These are phyloP conservation scores for Yponomeuta plumbellus DNA, from an alignment of 2,888 invertebrate species.

Conservation along the genomic window DNA sequence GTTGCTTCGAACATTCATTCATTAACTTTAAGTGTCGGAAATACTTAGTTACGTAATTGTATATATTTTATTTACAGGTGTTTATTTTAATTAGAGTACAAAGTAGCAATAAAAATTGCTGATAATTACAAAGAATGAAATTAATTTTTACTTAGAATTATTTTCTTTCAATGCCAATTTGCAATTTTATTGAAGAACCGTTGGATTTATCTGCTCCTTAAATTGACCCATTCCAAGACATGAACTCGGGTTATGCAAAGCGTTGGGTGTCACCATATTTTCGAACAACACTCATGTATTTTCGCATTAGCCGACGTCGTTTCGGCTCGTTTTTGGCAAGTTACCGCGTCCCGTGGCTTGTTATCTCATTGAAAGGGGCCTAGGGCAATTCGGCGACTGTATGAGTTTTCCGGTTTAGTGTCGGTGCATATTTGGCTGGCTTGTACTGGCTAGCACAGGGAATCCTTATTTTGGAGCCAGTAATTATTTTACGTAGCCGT, in stretches of 20 bases:
- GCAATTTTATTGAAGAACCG: neutral
- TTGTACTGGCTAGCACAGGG: too few relatives aligned
- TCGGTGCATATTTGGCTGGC: neutral
- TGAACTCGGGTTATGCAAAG: neutral
- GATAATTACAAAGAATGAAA: too few relatives aligned
- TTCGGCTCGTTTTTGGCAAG: slow-evolving; percentile 16
- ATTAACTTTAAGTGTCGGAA: too few relatives aligned
- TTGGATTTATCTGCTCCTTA: neutral
- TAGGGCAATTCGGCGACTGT: neutral
- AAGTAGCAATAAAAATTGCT: too few relatives aligned
- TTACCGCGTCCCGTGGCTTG: slow-evolving; percentile 9
- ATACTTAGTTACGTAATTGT: too few relatives aligned
- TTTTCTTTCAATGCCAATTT: too few relatives aligned
- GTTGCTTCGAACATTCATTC: too few relatives aligned
- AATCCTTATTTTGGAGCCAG: too few relatives aligned
- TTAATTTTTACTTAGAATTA: too few relatives aligned
- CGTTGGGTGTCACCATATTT: slow-evolving; percentile 24
- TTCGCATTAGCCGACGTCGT: slow-evolving; percentile 20
- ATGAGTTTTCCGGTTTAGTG: neutral
- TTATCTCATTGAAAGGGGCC: slow-evolving; percentile 10
- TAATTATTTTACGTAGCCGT: too few relatives aligned
- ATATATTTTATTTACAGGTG: too few relatives aligned
- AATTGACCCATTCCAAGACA: neutral
- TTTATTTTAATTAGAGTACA: too few relatives aligned
- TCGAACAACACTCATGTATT: slow-evolving; percentile 26